phyloP scores from a whole-genome alignment of 2,797 vertebrate species.

The Anolis apletophallus region DNA sequence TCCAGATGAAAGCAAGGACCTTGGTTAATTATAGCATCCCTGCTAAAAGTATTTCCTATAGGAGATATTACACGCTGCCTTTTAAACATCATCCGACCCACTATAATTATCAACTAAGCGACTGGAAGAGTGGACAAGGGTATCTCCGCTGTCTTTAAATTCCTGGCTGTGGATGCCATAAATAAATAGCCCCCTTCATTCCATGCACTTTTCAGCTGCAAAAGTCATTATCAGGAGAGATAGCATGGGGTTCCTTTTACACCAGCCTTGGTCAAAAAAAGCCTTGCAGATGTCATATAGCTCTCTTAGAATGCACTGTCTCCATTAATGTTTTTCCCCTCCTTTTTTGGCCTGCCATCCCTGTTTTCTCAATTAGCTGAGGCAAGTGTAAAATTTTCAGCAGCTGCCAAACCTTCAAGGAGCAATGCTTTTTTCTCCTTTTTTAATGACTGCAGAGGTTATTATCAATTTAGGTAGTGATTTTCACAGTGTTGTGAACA shows the following conservation, averaged over 20 bases:
- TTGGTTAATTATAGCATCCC: neutral
- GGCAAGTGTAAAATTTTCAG: conserved; percentile 32
- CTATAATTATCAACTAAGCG: neutral
- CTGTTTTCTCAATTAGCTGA: conserved; percentile 42
- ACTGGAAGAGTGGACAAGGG: neutral
- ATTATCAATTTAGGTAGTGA: conserved; percentile 26
- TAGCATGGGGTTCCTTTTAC: neutral
- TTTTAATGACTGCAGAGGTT: conserved; percentile 33
- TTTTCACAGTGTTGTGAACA: conserved; percentile 29
- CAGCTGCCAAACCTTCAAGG: conserved; percentile 13
- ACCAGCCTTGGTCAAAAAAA: conserved; percentile 26
- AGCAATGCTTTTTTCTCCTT: neutral
- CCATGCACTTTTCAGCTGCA: conserved; percentile 2
- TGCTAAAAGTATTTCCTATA: neutral
- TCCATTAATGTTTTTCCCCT: neutral
- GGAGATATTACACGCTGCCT: neutral
- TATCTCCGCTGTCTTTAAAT: conserved; percentile 3
- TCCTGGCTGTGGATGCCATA: conserved; percentile 6
- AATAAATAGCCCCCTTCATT: neutral
- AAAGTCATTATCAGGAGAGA: conserved; percentile 35
- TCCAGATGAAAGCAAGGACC: neutral
- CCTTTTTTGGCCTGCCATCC: neutral
- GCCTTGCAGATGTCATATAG: neutral
- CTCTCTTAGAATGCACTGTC: neutral
- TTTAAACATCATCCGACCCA: neutral